These are phyloP conservation scores for Melozone crissalis DNA, from an alignment of 2,113 vertebrate genomes.

Conservation along the genomic window DNA sequence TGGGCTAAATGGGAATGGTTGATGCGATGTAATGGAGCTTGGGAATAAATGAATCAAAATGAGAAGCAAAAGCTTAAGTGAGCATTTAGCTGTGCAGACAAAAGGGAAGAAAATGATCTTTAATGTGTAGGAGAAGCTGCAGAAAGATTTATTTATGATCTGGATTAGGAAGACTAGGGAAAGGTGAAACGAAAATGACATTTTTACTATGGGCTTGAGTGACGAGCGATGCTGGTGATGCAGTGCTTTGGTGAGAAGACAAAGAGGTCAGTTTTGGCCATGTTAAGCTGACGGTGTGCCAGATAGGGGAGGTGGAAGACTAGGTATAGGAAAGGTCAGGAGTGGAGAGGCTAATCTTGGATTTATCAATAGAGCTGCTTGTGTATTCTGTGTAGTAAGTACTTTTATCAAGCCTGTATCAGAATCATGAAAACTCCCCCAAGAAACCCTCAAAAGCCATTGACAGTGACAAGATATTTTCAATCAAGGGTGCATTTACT, in stretches of 20 bases:
- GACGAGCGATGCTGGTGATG: background rate
- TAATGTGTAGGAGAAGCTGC: slow-evolving; percentile 5
- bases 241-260: background rate
- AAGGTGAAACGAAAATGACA: background rate
- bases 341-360: background rate
- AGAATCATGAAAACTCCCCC: background rate
- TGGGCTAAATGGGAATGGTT: slow-evolving; percentile 7
- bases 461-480: background rate
- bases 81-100: slow-evolving; percentile 24
- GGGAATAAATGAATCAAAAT: slow-evolving; percentile 62
- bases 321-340: background rate
- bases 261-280: background rate
- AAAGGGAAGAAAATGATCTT: slow-evolving; percentile 36
- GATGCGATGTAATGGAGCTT: slow-evolving; percentile 34
- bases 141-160: slow-evolving; percentile 19
- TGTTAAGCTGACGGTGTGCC: background rate
- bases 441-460: background rate
- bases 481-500: background rate
- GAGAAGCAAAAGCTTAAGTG: slow-evolving; percentile 39
- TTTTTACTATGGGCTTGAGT: background rate
- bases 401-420: background rate
- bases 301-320: background rate
- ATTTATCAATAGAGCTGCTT: background rate
- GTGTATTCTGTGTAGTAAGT: background rate
- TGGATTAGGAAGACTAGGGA: background rate